Evolutionary conservation across 2,797 vertebrate genomes (phyloP).

Genomic region (Orestias chungarensis): DNA sequence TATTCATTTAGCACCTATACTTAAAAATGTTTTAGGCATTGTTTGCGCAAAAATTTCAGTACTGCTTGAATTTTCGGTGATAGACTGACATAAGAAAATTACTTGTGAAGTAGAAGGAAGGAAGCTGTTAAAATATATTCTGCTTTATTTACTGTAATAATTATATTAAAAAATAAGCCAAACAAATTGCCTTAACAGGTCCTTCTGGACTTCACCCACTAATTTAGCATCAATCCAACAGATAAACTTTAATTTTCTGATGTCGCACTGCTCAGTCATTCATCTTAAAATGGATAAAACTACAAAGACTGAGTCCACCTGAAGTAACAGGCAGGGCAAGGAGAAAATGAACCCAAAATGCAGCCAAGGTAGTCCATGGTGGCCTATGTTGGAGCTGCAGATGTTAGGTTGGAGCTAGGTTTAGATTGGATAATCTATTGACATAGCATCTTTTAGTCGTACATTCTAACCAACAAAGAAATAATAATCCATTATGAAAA

Average conservation of each 20-base stretch:
- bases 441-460: too few relatives aligned
- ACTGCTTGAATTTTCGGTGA: background rate
- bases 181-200: background rate
- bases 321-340: background rate
- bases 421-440: too few relatives aligned
- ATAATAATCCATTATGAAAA: too few relatives aligned
- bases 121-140: background rate
- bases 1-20: too few relatives aligned
- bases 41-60: background rate
- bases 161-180: background rate
- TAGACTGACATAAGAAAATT: too few relatives aligned
- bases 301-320: background rate
- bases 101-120: background rate
- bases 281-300: background rate
- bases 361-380: too few relatives aligned
- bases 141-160: background rate
- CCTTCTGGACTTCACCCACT: background rate
- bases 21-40: background rate
- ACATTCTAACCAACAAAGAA: too few relatives aligned
- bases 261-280: background rate
- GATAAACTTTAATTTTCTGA: background rate
- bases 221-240: background rate
- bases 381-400: too few relatives aligned
- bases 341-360: background rate
- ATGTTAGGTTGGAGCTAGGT: too few relatives aligned